These are phyloP conservation scores for Spisula solida DNA, from an alignment of 2,888 invertebrate genomes.

Conservation along the genomic window DNA sequence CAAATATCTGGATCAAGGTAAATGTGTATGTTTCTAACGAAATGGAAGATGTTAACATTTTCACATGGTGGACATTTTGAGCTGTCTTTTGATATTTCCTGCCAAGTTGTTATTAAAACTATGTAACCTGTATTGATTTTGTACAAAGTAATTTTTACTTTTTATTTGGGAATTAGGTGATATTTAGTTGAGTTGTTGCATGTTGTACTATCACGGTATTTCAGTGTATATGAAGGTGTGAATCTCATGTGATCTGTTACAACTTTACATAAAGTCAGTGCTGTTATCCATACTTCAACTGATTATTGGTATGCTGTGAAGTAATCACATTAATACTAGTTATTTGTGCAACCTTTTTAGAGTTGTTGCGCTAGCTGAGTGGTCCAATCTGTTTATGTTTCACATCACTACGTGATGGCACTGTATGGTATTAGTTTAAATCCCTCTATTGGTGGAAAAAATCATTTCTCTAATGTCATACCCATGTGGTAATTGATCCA, in stretches of 20 bases:
- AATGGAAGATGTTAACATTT: not conserved
- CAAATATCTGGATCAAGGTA: not conserved
- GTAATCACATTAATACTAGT: not conserved
- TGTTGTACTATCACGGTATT: not conserved
- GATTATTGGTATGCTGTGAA: not conserved
- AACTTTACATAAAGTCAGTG: too few relatives aligned
- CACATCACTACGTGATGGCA: not conserved
- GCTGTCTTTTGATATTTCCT: conserved; percentile 22
- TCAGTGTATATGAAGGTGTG: too few relatives aligned
- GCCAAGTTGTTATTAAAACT: not conserved
- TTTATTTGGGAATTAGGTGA: conserved; percentile 1
- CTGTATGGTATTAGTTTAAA: too few relatives aligned
- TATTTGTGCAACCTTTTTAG: not conserved
- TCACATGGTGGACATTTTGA: not conserved
- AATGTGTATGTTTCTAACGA: not conserved
- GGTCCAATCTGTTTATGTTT: too few relatives aligned
- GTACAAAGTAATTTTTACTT: conserved; percentile 16
- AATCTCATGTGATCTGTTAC: too few relatives aligned
- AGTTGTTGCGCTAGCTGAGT: too few relatives aligned
- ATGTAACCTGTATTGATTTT: conserved; percentile 12
- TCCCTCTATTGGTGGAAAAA: too few relatives aligned
- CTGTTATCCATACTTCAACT: too few relatives aligned
- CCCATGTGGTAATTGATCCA: too few relatives aligned
- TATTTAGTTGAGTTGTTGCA: not conserved
- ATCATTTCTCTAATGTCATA: too few relatives aligned